Base-by-base conservation (phyloP, 2,113 vertebrate genomes). In the Limanda limanda region DNA sequence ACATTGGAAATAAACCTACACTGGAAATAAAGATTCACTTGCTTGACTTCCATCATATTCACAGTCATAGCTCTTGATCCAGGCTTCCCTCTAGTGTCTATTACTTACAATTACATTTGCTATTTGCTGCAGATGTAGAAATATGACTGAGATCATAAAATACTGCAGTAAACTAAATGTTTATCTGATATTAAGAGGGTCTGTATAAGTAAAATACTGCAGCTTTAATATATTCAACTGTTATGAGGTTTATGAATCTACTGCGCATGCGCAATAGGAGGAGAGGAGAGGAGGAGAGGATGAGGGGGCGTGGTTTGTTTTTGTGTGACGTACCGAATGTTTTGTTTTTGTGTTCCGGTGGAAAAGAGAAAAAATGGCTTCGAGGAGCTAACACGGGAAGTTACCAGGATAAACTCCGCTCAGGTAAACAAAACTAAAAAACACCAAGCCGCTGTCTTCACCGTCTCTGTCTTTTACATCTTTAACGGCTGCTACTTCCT, bases 51-150 rank as follows among this genome's bases (percentile, higher is more conserved):
- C 47, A 4, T 18, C 15, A 9, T 54, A 10, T 8, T 27, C 56
- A 31, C 18, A 18, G 6, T 35, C 27, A 48, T 14, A 55, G 45
- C 31, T 15, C 57, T 74, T 78, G 31, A 47, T 12, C 17, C 45
- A 85, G 52, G 25, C 69, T 64, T 25, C 78, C 84, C 86, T 88
- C 91, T 89, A 83, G 86, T 68, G 91, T 62, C 68, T 0, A 65
- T 1, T 23, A 10, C 2, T 5, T 64, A 2, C 1, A 73, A 79
- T 65, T 86, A 66, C 90, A 78, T 15, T 24, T 58, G 18, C 8
- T 5, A 20, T 21, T n/a, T 54, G 7, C 7, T 54, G 8, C 20
- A 51, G 5, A 31, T 17, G 10, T 31, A 12, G n/a, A 61, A 37
- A 18, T 7, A 51, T 18, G 1, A 18, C 18, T 47, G 15, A 17